These are phyloP conservation scores for Grapholita molesta DNA, from an alignment of 1,140 invertebrate species.

Conservation along the genomic window DNA sequence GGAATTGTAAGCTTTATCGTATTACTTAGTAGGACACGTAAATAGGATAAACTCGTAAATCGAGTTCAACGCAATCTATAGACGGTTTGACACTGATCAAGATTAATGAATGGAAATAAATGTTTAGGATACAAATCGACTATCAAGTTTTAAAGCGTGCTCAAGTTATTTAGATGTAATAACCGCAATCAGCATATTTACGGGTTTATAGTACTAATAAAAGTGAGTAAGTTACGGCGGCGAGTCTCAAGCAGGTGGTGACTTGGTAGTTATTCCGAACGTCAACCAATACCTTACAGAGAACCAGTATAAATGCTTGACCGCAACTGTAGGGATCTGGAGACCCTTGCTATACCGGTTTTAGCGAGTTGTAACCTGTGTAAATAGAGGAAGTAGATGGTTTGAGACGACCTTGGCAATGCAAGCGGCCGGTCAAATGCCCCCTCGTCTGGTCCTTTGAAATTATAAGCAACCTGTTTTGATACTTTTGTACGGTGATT, in stretches of 20 bases:
- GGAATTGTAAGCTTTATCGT: no score
- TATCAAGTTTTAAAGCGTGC: not conserved
- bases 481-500: not conserved
- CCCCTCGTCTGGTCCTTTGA: slow-evolving; percentile 13
- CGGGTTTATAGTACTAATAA: slow-evolving; percentile 4
- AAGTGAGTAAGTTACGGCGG: not conserved
- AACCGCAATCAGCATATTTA: slow-evolving; percentile 11
- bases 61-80: no score
- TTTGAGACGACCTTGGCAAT: slow-evolving; percentile 36
- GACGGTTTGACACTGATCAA: not conserved
- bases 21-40: no score
- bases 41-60: no score
- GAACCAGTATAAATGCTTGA: not conserved
- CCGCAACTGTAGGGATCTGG: no score
- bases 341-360: not conserved
- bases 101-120: not conserved
- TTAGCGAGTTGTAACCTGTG: not conserved
- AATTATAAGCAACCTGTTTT: not conserved
- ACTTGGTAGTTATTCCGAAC: not conserved
- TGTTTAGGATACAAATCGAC: not conserved
- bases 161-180: slow-evolving; percentile 4
- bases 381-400: not conserved
- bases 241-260: not conserved
- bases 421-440: slow-evolving; percentile 45
- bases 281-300: not conserved